Conservation (phyloP, 2,797 vertebrate species). For the Melanotaenia nigrans region DNA sequence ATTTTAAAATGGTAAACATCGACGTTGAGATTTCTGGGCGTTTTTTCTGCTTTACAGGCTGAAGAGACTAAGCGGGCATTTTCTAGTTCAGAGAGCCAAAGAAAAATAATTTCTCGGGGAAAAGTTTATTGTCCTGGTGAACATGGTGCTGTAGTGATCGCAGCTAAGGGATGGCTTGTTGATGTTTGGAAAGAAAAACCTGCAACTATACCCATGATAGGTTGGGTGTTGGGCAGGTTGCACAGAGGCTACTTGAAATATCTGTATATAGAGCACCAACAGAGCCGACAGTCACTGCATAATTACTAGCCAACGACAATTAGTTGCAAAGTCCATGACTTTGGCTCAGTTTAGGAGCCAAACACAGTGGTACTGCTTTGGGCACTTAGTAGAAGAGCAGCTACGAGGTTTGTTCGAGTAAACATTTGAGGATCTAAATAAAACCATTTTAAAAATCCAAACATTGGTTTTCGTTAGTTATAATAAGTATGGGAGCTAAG, state of each 20-base stretch:
- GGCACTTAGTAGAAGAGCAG: not conserved
- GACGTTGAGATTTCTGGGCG: no score
- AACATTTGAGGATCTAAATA: not conserved
- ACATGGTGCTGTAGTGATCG: not conserved
- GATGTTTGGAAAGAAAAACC: not conserved
- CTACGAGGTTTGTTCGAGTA: not conserved
- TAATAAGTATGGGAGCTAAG: not conserved
- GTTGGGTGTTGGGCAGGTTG: not conserved
- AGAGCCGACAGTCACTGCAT: conserved; percentile 31
- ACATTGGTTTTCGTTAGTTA: not conserved
- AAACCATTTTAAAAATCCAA: not conserved
- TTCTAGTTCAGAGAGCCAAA: not conserved
- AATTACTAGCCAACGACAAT: conserved; percentile 3
- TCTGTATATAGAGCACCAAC: conserved; percentile 1
- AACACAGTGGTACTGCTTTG: not conserved
- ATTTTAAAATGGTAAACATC: no score
- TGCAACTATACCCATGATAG: not conserved
- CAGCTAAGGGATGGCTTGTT: not conserved
- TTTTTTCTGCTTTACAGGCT: no score
- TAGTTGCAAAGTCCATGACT: conserved; percentile 13
- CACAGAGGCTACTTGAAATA: conserved; percentile 30
- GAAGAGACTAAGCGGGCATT: no score
- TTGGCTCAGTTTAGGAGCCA: conserved; percentile 15
- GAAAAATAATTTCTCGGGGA: not conserved
- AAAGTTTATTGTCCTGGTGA: not conserved